These are phyloP conservation scores for Otus sunia DNA, from an alignment of 2,113 vertebrate genomes.

Conservation along the genomic window DNA sequence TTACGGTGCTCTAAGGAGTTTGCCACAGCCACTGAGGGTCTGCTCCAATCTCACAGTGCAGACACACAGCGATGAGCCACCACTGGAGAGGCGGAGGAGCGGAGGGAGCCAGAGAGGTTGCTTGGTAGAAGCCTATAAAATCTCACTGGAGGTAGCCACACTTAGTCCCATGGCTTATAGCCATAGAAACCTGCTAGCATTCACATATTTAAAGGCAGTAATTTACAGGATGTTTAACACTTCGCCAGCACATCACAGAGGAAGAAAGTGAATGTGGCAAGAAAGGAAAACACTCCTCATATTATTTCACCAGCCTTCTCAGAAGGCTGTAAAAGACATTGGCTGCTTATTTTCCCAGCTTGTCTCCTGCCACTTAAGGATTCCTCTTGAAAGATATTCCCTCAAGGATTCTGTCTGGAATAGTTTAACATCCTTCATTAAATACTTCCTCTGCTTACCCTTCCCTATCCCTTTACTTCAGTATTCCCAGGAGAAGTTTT, in stretches of 20 bases:
- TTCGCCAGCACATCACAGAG: neutral
- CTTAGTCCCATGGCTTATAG: neutral
- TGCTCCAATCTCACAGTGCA: neutral
- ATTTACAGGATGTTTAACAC: neutral
- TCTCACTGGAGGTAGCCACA: neutral
- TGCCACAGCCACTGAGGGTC: neutral
- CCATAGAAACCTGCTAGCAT: neutral
- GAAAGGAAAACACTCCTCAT: neutral
- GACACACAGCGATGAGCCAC: rapidly evolving
- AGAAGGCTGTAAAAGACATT: neutral
- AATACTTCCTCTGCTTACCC: neutral
- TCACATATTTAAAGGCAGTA: neutral
- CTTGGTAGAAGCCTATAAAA: neutral
- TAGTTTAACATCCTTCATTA: neutral
- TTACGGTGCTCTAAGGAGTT: neutral
- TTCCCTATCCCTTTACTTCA: neutral
- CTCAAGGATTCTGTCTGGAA: constrained; percentile 1
- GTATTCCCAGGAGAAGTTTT: neutral
- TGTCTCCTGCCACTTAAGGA: neutral
- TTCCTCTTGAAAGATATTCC: constrained; percentile 18
- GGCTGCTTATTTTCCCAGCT: constrained; percentile 23
- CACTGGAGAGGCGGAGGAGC: neutral
- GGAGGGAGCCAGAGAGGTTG: neutral
- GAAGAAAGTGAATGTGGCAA: neutral
- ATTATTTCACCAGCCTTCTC: neutral